Percentiles rank a stretch among this genome's conserved stretches.
phyloP scores from a whole-genome alignment of 2,797 vertebrate genomes.

The Syndactyla subalaris region DNA sequence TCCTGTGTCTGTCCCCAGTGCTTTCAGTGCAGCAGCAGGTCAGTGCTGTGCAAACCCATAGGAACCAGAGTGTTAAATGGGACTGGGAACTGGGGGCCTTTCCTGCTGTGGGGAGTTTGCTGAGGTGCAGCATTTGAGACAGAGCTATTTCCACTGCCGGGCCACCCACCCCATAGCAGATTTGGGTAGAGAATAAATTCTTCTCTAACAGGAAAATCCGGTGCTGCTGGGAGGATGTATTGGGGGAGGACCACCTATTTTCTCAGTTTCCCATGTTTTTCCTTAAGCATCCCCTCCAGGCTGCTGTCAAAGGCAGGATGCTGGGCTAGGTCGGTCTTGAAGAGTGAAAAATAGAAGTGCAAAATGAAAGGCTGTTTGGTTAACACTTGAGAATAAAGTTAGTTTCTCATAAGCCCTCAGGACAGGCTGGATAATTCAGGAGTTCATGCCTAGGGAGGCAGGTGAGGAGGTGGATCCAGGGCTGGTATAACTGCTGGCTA shows the following conservation, averaged over 20 bases:
- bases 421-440: background rate
- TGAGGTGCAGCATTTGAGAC: background rate
- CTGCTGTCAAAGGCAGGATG: background rate
- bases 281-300: background rate
- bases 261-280: background rate
- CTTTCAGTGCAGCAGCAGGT: background rate
- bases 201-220: background rate
- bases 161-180: background rate
- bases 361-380: background rate
- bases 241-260: background rate
- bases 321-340: background rate
- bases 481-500: accelerated
- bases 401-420: accelerated
- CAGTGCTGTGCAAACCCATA: background rate
- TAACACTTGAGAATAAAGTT: background rate
- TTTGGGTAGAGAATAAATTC: background rate
- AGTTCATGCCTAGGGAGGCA: background rate
- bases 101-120: background rate
- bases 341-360: background rate
- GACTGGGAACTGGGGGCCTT: background rate
- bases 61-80: background rate
- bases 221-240: background rate
- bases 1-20: background rate
- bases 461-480: background rate
- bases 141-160: background rate